phyloP scores from a whole-genome alignment of 2,113 vertebrate species.

The Scopus umbretta region DNA sequence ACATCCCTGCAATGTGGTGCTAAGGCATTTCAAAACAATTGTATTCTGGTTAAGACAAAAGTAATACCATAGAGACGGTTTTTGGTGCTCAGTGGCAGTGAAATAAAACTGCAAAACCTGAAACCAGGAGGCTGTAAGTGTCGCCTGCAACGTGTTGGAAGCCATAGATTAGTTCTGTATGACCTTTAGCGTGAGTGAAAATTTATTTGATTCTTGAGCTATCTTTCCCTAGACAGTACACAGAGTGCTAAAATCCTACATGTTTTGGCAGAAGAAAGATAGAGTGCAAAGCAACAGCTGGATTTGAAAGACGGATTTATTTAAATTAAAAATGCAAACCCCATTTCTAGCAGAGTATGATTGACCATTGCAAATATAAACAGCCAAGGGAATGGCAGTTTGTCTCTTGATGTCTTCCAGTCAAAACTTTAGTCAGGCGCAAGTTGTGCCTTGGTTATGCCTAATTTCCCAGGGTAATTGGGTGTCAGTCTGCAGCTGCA shows the following conservation, averaged over 20 bases:
- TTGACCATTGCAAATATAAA: neutral
- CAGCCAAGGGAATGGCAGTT: neutral
- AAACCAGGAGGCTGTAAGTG: neutral
- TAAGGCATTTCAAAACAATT: neutral
- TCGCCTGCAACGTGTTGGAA: neutral
- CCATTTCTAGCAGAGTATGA: neutral
- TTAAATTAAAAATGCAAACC: neutral
- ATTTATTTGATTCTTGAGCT: neutral
- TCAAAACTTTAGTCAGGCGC: neutral
- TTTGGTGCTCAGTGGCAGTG: neutral
- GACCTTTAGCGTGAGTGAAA: conserved; percentile 1
- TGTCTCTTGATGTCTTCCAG: neutral
- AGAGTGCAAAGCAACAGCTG: neutral
- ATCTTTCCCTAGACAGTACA: neutral
- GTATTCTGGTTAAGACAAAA: neutral
- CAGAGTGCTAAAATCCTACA: neutral
- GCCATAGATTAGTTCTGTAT: neutral
- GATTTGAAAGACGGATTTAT: neutral
- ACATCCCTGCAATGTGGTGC: neutral
- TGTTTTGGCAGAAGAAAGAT: neutral
- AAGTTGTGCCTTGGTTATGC: neutral
- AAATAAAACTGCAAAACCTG: neutral
- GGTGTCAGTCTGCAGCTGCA: neutral
- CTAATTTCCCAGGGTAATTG: neutral
- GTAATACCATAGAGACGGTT: neutral